Percentiles rank a stretch among this genome's conserved stretches.
Conservation (phyloP, 2,888 invertebrate genomes). For the Thymelicus acteon region DNA sequence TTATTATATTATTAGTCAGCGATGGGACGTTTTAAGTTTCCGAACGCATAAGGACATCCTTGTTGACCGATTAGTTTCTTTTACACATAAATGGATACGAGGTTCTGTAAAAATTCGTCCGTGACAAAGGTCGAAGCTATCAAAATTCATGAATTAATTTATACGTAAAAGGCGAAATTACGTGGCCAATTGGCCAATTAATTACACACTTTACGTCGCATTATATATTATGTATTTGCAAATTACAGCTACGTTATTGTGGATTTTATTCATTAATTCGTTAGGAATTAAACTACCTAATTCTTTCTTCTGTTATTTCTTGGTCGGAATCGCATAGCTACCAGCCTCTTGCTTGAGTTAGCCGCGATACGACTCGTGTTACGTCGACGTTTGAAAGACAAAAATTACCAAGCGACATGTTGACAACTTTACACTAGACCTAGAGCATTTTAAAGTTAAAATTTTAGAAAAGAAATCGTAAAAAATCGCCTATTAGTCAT, state of each 20-base stretch:
- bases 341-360: no score
- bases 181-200: constrained; percentile 1
- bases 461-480: no score
- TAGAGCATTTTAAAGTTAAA: no score
- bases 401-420: no score
- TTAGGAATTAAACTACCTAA: no score
- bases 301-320: no score
- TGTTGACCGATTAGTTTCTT: constrained; percentile 10
- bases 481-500: no score
- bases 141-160: constrained; percentile 28
- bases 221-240: neutral
- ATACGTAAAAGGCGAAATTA: neutral
- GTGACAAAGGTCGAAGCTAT: constrained; percentile 22
- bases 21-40: neutral
- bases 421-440: no score
- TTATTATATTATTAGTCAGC: neutral
- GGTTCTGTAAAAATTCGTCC: constrained; percentile 9
- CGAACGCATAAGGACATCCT: neutral
- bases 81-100: constrained; percentile 19
- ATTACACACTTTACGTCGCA: neutral
- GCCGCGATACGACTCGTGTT: no score
- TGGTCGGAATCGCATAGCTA: no score
- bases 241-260: neutral
- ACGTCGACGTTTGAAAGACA: no score
- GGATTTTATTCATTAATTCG: no score